Conservation (phyloP, 2,113 vertebrate genomes). For the Varanus komodoensis region DNA sequence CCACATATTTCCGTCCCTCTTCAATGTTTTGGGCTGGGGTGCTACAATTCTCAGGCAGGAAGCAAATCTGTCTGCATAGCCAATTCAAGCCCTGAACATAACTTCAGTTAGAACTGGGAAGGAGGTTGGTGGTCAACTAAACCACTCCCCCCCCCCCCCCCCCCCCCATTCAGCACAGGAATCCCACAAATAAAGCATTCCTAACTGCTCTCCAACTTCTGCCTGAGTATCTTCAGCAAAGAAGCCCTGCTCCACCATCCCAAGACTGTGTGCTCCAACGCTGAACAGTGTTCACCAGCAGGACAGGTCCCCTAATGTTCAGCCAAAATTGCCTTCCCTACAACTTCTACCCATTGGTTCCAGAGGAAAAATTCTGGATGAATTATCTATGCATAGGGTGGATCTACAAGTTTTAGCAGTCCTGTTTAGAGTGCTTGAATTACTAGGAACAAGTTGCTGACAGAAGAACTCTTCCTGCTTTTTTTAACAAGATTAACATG, state of each 20-base stretch:
- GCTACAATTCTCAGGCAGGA: background rate
- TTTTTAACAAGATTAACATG: background rate
- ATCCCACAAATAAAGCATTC: background rate
- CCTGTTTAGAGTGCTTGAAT: background rate
- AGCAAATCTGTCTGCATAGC: background rate
- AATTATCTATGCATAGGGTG: background rate
- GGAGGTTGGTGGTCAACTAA: too few species aligned
- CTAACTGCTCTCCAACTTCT: background rate
- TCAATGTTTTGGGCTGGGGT: background rate
- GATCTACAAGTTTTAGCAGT: background rate
- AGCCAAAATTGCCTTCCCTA: background rate
- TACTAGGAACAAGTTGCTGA: background rate
- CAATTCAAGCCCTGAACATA: too few species aligned
- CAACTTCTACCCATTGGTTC: background rate
- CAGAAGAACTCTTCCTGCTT: background rate
- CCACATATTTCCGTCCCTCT: background rate
- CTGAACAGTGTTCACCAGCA: background rate
- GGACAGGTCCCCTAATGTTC: background rate
- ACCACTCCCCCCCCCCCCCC: too few species aligned
- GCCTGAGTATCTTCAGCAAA: background rate
- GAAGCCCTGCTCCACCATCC: background rate
- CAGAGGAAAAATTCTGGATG: background rate
- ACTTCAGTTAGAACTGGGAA: too few species aligned
- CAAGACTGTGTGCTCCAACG: background rate
- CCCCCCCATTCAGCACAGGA: too few species aligned